Base-by-base conservation (phyloP, 2,888 invertebrate genomes). In the Auanema freiburgensis region DNA sequence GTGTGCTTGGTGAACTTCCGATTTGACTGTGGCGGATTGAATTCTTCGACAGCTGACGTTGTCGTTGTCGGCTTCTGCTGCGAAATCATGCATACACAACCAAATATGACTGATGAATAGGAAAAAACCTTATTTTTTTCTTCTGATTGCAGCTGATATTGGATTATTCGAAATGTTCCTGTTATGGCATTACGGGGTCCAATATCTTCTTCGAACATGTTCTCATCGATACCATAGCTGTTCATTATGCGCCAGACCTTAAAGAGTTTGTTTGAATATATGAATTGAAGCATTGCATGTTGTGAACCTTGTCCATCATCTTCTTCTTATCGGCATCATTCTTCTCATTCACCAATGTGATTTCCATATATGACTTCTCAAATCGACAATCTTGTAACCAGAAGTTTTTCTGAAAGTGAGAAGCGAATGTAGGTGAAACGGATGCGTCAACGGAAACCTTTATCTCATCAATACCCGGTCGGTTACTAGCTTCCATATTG, bases 161-260 rank as follows among this genome's bases (percentile, higher is more conserved):
- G 86, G 42, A 90, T 86, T 65, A 91, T 90, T 50, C 90, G 86
- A 84, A 90, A 91, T 53, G 89, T 89, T 11, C 90, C 90, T 53
- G 89, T 89, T 43, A 90, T 87, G 69, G 89, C 88, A 74, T 88
- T 89, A 56, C 89, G 85, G 1, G 89, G 88, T 40, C 89, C 74
- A 24, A 71, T 74, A 67, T 87, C 87, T 21, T 88, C 85, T 57
- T 87, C 85, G 57, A 86, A 85, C 51, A 90, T 83, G 86, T 89
- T 88, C 62, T 87, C 87, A 14, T 85, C 87, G 43, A 90, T 88
- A 1, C 90, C 90, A 53, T 66, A 78, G 54, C 65, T 63, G 46
- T 63, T 65, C 65, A 74, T 69, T 2, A 67, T 60, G 42, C 54
- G 59, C 68, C 68, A 68, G 18, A 68, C 71, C 70, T 70, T 58